Evolutionary conservation across 2,888 invertebrate species (phyloP).

Genomic region (Thecocarcelia acutangulata): DNA sequence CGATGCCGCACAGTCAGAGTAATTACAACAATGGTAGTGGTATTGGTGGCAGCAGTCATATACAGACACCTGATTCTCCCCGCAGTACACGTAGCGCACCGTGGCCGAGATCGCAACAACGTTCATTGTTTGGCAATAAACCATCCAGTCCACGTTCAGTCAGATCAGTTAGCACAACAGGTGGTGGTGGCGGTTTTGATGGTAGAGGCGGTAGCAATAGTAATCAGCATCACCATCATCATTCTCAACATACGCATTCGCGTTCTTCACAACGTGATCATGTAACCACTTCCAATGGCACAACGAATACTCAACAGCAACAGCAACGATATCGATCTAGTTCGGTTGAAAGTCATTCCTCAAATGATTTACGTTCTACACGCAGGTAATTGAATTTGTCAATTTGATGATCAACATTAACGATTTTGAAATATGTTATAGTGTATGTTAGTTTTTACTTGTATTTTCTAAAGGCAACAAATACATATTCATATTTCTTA

Average conservation of each 20-base stretch:
- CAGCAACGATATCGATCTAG: constrained; percentile 86
- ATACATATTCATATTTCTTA: neutral
- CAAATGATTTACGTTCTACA: constrained; percentile 90
- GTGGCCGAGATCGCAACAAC: constrained; percentile 88
- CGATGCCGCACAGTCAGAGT: constrained; percentile 75
- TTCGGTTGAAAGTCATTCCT: constrained; percentile 94
- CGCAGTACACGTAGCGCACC: constrained; percentile 92
- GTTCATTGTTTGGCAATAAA: constrained; percentile 88
- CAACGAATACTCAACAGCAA: constrained; percentile 70
- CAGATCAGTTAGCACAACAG: constrained; percentile 84
- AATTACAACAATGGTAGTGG: constrained; percentile 75
- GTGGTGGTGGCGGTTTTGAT: constrained; percentile 71
- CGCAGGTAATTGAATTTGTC: constrained; percentile 84
- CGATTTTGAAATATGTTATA: constrained; percentile 42
- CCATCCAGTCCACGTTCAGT: constrained; percentile 92
- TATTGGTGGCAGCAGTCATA: constrained; percentile 72
- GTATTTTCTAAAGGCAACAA: constrained; percentile 24
- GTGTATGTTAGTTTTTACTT: neutral
- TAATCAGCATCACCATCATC: constrained; percentile 77
- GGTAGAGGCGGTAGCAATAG: constrained; percentile 70
- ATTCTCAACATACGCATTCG: constrained; percentile 72
- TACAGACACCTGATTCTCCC: constrained; percentile 86
- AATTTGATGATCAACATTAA: constrained; percentile 51
- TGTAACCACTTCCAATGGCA: constrained; percentile 71
- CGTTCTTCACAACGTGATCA: constrained; percentile 81